Percentiles rank a stretch among this genome's conserved stretches.
phyloP scores from a whole-genome alignment of 2,888 invertebrate species.

The Brachynemurus nebulosus region DNA sequence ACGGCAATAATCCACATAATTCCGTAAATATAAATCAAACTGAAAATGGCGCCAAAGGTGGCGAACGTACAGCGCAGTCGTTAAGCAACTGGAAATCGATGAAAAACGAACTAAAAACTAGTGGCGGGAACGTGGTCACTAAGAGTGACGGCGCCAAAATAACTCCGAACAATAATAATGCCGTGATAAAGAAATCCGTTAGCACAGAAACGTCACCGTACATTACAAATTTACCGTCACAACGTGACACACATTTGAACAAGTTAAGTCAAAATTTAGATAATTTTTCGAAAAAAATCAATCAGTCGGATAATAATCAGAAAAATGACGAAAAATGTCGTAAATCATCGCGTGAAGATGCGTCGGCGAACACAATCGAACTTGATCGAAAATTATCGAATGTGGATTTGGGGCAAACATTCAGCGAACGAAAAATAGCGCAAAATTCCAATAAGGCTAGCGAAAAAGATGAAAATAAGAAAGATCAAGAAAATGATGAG shows the following conservation, averaged over 20 bases:
- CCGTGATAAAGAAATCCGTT: slow-evolving; percentile 3
- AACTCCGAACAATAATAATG: neutral
- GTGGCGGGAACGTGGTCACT: slow-evolving; percentile 3
- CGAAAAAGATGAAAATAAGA: slow-evolving; percentile 1
- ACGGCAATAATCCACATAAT: too few relatives aligned
- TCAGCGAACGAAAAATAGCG: slow-evolving; percentile 1
- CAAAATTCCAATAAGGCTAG: neutral
- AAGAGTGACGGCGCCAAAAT: slow-evolving; percentile 7
- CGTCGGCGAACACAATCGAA: slow-evolving; percentile 7
- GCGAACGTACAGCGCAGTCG: slow-evolving; percentile 1
- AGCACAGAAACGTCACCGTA: slow-evolving; percentile 4
- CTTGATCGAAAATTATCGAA: slow-evolving; percentile 8
- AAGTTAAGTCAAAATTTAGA: slow-evolving; percentile 34
- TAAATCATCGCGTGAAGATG: slow-evolving; percentile 1
- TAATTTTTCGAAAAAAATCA: slow-evolving; percentile 31
- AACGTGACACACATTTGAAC: slow-evolving; percentile 13
- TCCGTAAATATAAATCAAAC: slow-evolving; percentile 2
- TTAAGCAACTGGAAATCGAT: neutral
- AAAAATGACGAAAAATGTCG: slow-evolving; percentile 8
- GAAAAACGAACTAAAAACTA: slow-evolving; percentile 2
- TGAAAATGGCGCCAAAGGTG: neutral
- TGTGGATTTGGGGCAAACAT: slow-evolving; percentile 9
- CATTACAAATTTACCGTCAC: slow-evolving; percentile 1
- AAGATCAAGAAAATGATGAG: slow-evolving; percentile 1
- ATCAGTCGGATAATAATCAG: slow-evolving; percentile 21